Percentiles rank a stretch among this genome's conserved stretches.
Conservation (phyloP, 30 jellyfish, hydroid and myxozoan species). For the Sanderia malayensis region DNA sequence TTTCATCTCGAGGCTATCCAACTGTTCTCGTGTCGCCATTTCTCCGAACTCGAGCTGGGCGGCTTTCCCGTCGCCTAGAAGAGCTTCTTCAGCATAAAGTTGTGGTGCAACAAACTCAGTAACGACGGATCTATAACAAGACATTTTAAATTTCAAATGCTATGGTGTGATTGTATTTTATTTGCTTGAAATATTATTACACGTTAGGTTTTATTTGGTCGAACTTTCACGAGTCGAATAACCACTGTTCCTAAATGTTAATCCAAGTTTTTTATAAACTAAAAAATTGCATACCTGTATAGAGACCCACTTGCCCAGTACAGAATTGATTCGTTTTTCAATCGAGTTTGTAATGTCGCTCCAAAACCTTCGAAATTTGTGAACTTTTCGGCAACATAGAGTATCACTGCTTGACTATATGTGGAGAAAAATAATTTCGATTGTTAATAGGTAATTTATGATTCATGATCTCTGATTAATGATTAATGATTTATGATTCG, state of each 20-base stretch:
- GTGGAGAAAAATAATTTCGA: neutral
- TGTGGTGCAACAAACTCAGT: conserved; percentile 46
- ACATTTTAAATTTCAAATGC: too few relatives aligned
- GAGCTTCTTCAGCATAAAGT: conserved; percentile 42
- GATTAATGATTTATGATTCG: neutral
- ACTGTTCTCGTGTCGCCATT: conserved; percentile 19
- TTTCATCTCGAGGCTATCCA: conserved; percentile 28
- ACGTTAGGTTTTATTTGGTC: too few relatives aligned
- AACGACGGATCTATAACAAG: conserved; percentile 21
- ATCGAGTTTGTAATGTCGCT: conserved; percentile 30
- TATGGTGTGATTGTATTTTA: too few relatives aligned
- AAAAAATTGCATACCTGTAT: conserved; percentile 25
- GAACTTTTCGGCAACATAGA: conserved; percentile 58
- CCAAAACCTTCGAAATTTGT: conserved; percentile 54
- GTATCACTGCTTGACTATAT: conserved; percentile 52
- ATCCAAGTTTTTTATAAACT: too few relatives aligned
- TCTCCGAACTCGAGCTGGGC: conserved; percentile 37
- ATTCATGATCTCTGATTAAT: neutral
- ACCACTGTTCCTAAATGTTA: too few relatives aligned
- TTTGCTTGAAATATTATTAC: too few relatives aligned
- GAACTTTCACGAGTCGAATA: too few relatives aligned
- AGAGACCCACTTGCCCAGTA: conserved; percentile 62
- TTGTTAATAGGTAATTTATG: neutral
- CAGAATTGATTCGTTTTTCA: conserved; percentile 44
- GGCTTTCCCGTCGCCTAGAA: conserved; percentile 24